phyloP scores from a whole-genome alignment of 2,797 vertebrate genomes.

The Xenops minutus region DNA sequence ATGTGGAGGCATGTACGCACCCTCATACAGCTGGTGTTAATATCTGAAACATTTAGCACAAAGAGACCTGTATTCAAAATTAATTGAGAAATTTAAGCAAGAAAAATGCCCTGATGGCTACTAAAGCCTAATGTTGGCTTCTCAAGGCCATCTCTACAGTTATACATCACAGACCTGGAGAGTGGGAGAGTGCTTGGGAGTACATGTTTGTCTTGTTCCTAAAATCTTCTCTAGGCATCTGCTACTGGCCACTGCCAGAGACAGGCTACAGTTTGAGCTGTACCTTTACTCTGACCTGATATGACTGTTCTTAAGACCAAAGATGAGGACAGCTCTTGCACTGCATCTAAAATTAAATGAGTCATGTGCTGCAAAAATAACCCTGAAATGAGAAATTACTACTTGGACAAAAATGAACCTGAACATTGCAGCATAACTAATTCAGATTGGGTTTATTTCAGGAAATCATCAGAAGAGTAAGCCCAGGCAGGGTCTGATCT shows the following conservation, averaged over 20 bases:
- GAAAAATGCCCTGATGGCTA: background rate
- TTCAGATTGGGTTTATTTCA: background rate
- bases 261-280: background rate
- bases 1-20: background rate
- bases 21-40: background rate
- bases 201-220: background rate
- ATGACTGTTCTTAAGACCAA: slow-evolving; percentile 17
- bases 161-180: background rate
- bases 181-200: background rate
- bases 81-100: background rate
- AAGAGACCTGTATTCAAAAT: background rate
- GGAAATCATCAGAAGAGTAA: background rate
- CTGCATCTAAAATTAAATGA: slow-evolving; percentile 15
- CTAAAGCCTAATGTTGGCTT: background rate
- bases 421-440: background rate
- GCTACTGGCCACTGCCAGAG: background rate
- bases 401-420: background rate
- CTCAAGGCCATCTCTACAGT: background rate
- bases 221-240: background rate
- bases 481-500: background rate
- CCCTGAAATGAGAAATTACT: background rate
- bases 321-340: background rate
- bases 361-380: background rate
- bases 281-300: background rate
- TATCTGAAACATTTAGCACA: background rate